Evolutionary conservation across 1,140 invertebrate genomes (phyloP).

Genomic region (Philaenus spumarius): DNA sequence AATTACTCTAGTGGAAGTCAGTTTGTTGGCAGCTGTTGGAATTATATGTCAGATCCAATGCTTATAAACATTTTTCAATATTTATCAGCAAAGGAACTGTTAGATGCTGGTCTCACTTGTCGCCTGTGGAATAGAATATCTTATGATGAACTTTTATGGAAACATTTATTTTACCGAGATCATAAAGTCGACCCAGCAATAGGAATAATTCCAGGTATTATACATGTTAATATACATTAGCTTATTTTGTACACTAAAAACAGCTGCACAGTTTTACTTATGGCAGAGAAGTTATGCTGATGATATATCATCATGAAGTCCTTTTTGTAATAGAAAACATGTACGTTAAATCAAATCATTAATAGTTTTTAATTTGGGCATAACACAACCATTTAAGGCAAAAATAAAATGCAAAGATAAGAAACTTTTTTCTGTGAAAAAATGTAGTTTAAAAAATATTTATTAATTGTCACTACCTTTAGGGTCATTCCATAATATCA

Average conservation of each 20-base stretch:
- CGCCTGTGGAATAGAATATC: slow-evolving; percentile 53
- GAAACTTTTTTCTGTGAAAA: too few species aligned
- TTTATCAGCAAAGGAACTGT: slow-evolving; percentile 50
- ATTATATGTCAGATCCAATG: slow-evolving; percentile 58
- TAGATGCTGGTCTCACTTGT: slow-evolving; percentile 49
- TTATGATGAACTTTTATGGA: slow-evolving; percentile 63
- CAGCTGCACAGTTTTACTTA: too few species aligned
- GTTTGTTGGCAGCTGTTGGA: slow-evolving; percentile 40
- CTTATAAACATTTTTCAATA: slow-evolving; percentile 59
- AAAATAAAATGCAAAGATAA: too few species aligned
- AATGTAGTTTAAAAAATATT: too few species aligned
- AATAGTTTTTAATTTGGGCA: too few species aligned
- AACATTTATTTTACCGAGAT: slow-evolving; percentile 54
- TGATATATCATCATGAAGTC: too few species aligned
- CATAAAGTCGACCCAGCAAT: slow-evolving; percentile 57
- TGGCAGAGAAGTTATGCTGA: too few species aligned
- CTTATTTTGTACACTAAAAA: not conserved
- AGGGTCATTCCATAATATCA: too few species aligned
- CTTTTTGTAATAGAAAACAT: slow-evolving; percentile 13
- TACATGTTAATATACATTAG: too few species aligned
- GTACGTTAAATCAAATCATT: too few species aligned
- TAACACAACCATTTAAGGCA: too few species aligned
- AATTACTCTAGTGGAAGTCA: not conserved
- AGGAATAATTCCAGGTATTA: slow-evolving; percentile 54
- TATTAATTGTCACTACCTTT: too few species aligned